phyloP scores from a whole-genome alignment of 2,797 vertebrate species.

The Hoplostethus atlanticus region DNA sequence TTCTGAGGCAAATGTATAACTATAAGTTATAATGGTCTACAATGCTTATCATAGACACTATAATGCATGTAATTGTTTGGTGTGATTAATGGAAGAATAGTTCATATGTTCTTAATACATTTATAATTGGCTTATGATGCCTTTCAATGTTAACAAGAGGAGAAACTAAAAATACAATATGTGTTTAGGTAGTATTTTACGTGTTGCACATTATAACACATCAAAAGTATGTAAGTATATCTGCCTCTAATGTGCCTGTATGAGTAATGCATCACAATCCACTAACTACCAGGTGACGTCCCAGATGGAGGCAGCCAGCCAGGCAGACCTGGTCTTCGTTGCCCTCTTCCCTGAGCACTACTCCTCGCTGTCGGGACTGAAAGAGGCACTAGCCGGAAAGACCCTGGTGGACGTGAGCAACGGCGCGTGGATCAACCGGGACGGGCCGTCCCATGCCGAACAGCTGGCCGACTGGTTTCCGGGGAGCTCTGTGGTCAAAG shows the following conservation, averaged over 20 bases:
- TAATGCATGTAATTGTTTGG: not conserved
- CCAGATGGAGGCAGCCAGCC: constrained; percentile 88
- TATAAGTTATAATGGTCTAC: not conserved
- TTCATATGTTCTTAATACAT: not conserved
- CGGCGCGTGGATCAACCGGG: constrained; percentile 77
- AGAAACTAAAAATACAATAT: too few species aligned
- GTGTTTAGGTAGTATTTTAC: too few species aligned
- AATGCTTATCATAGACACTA: not conserved
- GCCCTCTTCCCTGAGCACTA: constrained; percentile 94
- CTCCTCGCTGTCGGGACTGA: constrained; percentile 86
- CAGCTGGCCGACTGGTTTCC: constrained; percentile 93
- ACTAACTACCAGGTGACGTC: constrained; percentile 79
- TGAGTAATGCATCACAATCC: too few species aligned
- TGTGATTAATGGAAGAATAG: not conserved
- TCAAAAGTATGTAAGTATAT: too few species aligned
- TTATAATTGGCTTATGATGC: not conserved
- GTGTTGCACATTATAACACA: too few species aligned
- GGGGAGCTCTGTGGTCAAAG: constrained; percentile 92
- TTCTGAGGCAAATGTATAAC: not conserved
- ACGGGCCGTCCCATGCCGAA: constrained; percentile 89
- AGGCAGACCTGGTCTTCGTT: constrained; percentile 88
- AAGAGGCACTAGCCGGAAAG: constrained; percentile 86
- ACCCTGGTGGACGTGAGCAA: constrained; percentile 96
- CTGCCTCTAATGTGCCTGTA: too few species aligned
- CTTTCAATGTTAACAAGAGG: not conserved